Evolutionary conservation across 2,888 invertebrate genomes (phyloP), one percentile per base, ranked within the genome.

Genomic region (Malthinus seriepunctatus): DNA sequence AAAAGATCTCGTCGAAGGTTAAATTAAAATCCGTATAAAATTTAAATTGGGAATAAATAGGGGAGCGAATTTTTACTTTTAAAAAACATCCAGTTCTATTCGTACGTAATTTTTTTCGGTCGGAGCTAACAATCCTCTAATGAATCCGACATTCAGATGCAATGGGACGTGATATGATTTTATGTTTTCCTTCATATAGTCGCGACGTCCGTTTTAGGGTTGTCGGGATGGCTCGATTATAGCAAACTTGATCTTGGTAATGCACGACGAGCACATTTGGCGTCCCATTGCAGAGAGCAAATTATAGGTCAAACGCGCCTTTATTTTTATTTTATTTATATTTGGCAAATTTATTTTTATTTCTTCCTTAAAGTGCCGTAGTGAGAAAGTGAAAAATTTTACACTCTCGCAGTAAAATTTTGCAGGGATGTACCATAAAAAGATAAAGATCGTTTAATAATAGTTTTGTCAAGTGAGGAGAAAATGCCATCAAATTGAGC

Each of bases 121-220:
- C 47, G 48, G 52, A 52, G 52, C 57, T 58, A 52, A 47, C 48
- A 57, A 58, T 50, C 48, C 23, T 23, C 35, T 52, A 46, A 52
- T 48, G 52, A 58, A 58, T 53, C 48, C 44, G 47, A 37, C 44
- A 58, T 52, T 58, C 52, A 58, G 35, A 58, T 52, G 52, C 47
- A 52, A 53, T 32, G 32, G 32, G n/a, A 58, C 57, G 57, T 58
- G 57, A 58, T 42, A 37, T 32, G 57, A 58, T 52, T 58, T 52
- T 58, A 52, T 48, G 33, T 38, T 32, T 47, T n/a, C 46, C 42
- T 46, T 51, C 39, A 57, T 57, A 46, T 49, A 49, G 35, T 50
- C 50, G 39, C 39, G 52, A 52, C 45, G 52, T 52, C 52, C 45
- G 35, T 46, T 52, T 52, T 52, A 52, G 33, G 45, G 33, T 52